Evolutionary conservation across 2,888 invertebrate genomes (phyloP).

Genomic region (Rotaria macrura): DNA sequence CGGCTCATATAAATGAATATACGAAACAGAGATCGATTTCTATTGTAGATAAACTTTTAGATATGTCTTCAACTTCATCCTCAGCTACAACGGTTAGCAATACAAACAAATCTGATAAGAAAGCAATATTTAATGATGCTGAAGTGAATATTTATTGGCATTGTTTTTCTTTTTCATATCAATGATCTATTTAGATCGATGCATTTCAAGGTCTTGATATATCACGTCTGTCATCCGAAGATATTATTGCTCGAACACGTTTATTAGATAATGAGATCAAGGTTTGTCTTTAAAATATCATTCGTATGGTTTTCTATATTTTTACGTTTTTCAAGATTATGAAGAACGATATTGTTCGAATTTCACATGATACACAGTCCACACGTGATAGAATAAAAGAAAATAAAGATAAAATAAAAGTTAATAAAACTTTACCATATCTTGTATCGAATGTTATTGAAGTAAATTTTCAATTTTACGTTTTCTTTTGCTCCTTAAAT

Average conservation of each 20-base stretch:
- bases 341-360: constrained; percentile 95
- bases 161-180: background rate
- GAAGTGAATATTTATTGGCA: background rate
- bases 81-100: background rate
- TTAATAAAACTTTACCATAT: constrained; percentile 95
- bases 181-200: background rate
- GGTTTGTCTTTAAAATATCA: background rate
- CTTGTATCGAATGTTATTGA: constrained; percentile 98
- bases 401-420: constrained; percentile 95
- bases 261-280: constrained; percentile 96
- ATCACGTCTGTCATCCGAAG: constrained; percentile 27
- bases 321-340: constrained; percentile 57
- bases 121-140: background rate
- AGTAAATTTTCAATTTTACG: constrained; percentile 48
- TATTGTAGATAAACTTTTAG: background rate
- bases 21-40: no score
- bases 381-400: constrained; percentile 96
- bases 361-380: constrained; percentile 86
- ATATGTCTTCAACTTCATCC: background rate
- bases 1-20: no score
- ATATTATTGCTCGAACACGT: constrained; percentile 75
- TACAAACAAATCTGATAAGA: background rate
- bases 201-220: constrained; percentile 15
- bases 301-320: no score
- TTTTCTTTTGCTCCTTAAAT: background rate